Conservation (phyloP, 2,113 vertebrate species). For the Misgurnus mizolepis region DNA sequence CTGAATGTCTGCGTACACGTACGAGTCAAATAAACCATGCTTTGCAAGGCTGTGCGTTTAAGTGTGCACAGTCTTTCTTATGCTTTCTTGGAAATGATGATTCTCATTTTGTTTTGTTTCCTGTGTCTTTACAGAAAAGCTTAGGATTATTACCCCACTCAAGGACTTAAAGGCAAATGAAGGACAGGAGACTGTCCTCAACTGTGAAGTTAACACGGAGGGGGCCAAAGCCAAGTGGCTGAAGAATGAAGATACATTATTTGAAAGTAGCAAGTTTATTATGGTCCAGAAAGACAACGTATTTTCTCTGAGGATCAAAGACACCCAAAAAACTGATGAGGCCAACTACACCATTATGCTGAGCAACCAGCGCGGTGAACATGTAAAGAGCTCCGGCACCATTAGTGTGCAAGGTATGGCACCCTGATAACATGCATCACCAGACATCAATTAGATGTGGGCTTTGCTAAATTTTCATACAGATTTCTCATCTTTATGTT, state of each 20-base stretch:
- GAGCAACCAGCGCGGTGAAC: constrained; percentile 90
- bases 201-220: constrained; percentile 96
- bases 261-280: constrained; percentile 92
- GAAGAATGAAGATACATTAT: constrained; percentile 89
- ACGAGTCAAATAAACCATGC: too few species aligned
- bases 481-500: too few species aligned
- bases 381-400: constrained; percentile 82
- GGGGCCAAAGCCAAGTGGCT: constrained; percentile 98
- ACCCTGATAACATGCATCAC: not conserved
- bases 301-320: constrained; percentile 90
- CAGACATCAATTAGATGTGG: too few species aligned
- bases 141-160: constrained; percentile 89
- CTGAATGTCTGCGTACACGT: too few species aligned
- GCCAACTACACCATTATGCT: constrained; percentile 82
- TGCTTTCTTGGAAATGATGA: not conserved
- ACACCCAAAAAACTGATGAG: constrained; percentile 85
- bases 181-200: constrained; percentile 89
- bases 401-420: constrained; percentile 85
- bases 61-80: too few species aligned
- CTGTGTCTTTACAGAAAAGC: constrained; percentile 83
- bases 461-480: too few species aligned
- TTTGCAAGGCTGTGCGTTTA: too few species aligned
- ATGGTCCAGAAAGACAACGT: constrained; percentile 91
- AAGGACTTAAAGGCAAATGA: constrained; percentile 88
- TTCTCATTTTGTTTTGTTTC: not conserved